A percentile compares a stretch with the other conserved stretches of the same genome.
phyloP scores from a whole-genome alignment of 2,113 vertebrate species.

The Vicugna pacos region DNA sequence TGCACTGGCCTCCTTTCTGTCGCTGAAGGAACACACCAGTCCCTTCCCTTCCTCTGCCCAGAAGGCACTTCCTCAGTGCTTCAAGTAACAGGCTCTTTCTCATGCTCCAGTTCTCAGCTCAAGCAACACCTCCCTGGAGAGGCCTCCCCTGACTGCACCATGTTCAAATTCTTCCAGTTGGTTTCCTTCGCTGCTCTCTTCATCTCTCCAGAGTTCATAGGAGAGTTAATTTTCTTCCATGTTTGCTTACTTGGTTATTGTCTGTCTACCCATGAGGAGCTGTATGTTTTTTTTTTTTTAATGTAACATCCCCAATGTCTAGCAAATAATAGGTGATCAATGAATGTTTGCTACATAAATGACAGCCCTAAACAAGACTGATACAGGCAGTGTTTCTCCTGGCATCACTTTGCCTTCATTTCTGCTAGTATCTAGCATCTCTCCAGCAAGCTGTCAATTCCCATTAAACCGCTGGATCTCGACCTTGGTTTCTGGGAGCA shows the following conservation, averaged over 20 bases:
- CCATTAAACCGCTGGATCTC: neutral
- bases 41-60: neutral
- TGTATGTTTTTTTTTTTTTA: neutral
- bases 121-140: neutral
- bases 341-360: neutral
- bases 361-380: neutral
- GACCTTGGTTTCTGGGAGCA: neutral
- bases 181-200: neutral
- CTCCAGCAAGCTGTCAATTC: neutral
- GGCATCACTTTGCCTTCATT: neutral
- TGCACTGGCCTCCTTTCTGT: neutral
- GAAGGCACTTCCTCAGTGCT: neutral
- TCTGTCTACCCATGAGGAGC: neutral
- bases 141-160: neutral
- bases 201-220: neutral
- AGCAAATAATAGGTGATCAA: neutral
- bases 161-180: neutral
- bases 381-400: neutral
- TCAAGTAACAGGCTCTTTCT: neutral
- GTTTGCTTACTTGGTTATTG: neutral
- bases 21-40: neutral
- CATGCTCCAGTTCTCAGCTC: neutral
- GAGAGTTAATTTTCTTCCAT: neutral
- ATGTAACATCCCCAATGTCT: neutral
- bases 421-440: neutral